Evolutionary conservation across 2,113 vertebrate species (phyloP), one percentile per base, ranked within the genome.

Genomic region (Pleuronectes platessa): DNA sequence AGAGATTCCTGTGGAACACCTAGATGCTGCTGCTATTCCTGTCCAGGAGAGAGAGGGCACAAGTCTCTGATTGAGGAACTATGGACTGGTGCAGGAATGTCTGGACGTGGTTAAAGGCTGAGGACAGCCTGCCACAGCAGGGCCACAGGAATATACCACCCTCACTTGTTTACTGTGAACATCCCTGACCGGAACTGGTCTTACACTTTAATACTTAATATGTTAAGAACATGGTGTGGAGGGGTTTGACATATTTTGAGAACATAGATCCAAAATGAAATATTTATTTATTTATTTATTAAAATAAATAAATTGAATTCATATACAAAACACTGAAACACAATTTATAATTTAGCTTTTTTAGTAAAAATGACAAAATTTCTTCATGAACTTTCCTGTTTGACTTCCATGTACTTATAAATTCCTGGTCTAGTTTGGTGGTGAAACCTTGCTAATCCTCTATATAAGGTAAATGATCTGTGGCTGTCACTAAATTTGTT

Each of bases 21-120:
- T 8, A 69, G 88, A 87, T 78, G 69, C 69, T 86, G 75, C 78
- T 82, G 87, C 89, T 90, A 88, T 90, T 92, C 88, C 79, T 82
- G 88, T 75, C 58, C 69, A 51, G 63, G 47, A 81, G 64, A 68
- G 42, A 17, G 37, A 62, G 80, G 35, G 81, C 61, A 90, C 89
- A 92, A 90, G 74, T 68, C 62, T 78, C 31, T 74, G 71, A 90
- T 87, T 90, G 86, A 91, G 79, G 64, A 58, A 69, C 21, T 71
- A 15, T 53, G 70, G 47, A 77, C 15, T 20, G 67, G 70, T 42
- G 54, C 58, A 51, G 68, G 62, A 1, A 3, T 58, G 75, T 63
- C 71, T 72, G 66, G 58, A 45, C 68, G 76, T 51, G 85, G 74
- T 72, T 56, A 31, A 49, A 68, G 35, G 55, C 61, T 65, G 58